Conservation (phyloP, 2,797 vertebrate genomes). For the Anabas testudineus region DNA sequence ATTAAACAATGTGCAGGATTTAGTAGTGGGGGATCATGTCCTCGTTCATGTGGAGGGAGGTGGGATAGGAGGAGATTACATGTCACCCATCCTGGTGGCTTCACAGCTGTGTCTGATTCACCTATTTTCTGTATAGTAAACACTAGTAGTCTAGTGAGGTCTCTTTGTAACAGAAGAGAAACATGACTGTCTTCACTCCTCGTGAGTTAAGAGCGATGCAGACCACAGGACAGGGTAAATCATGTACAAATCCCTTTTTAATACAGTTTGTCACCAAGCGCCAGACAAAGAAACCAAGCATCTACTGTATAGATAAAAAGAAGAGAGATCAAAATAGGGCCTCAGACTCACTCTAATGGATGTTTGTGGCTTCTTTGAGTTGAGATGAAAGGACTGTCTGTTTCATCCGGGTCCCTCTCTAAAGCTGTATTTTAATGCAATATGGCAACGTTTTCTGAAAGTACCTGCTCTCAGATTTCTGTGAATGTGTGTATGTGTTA, state of each 20-base stretch:
- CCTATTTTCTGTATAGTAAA: neutral
- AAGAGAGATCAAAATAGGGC: constrained; percentile 8
- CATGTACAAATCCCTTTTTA: neutral
- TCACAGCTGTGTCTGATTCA: no score
- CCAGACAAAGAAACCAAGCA: constrained; percentile 1
- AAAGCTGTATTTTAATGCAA: constrained; percentile 8
- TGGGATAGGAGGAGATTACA: neutral
- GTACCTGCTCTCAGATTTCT: constrained; percentile 5
- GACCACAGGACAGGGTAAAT: neutral
- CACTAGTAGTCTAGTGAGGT: no score
- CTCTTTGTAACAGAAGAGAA: no score
- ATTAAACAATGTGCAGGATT: neutral
- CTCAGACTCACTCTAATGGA: constrained; percentile 28
- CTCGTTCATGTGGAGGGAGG: no score
- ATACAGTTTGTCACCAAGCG: constrained; percentile 13
- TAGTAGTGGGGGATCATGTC: neutral
- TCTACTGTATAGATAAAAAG: constrained; percentile 5
- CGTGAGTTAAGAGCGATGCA: no score
- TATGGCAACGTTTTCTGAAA: neutral
- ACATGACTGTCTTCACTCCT: no score
- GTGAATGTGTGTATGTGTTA: constrained; percentile 11
- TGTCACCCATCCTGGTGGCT: no score
- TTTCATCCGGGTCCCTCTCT: constrained; percentile 18
- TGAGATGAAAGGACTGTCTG: constrained; percentile 44
- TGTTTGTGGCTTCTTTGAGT: constrained; percentile 40